phyloP scores from a whole-genome alignment of 2,113 vertebrate genomes.

The Neodon shergylaensis region DNA sequence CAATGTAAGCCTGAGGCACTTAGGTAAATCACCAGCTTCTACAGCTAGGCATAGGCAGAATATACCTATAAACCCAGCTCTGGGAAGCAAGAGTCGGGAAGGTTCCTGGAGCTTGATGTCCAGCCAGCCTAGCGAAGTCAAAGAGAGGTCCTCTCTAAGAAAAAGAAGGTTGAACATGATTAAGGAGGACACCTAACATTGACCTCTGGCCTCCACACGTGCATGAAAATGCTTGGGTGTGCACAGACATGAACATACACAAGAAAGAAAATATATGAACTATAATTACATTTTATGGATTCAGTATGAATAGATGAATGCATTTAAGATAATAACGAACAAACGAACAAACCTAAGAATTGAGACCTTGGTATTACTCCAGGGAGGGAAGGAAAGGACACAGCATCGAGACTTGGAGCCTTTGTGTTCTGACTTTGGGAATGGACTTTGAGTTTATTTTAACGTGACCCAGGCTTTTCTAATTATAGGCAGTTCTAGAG shows the following conservation, averaged over 20 bases:
- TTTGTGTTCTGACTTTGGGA: constrained; percentile 44
- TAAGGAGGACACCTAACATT: background rate
- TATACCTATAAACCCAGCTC: background rate
- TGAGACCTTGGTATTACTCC: background rate
- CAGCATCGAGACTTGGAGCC: background rate
- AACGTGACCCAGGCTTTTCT: constrained; percentile 10
- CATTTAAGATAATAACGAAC: background rate
- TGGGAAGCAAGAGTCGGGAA: background rate
- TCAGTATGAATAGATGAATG: background rate
- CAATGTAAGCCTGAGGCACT: background rate
- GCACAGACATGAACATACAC: background rate
- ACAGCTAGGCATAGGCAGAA: background rate
- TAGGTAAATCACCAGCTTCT: background rate
- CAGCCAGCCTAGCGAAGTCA: background rate
- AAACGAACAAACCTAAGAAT: background rate
- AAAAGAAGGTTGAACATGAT: background rate
- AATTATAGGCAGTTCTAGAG: background rate
- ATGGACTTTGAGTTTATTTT: constrained; percentile 25
- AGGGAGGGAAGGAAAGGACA: background rate
- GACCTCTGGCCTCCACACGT: background rate
- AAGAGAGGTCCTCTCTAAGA: background rate
- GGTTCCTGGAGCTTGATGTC: background rate
- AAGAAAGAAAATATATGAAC: constrained; percentile 20
- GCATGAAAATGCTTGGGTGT: background rate
- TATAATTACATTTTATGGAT: background rate